A percentile compares a stretch with the other conserved stretches of the same genome.
Conservation (phyloP, 2,888 invertebrate genomes). For the Drosophila colorata region DNA sequence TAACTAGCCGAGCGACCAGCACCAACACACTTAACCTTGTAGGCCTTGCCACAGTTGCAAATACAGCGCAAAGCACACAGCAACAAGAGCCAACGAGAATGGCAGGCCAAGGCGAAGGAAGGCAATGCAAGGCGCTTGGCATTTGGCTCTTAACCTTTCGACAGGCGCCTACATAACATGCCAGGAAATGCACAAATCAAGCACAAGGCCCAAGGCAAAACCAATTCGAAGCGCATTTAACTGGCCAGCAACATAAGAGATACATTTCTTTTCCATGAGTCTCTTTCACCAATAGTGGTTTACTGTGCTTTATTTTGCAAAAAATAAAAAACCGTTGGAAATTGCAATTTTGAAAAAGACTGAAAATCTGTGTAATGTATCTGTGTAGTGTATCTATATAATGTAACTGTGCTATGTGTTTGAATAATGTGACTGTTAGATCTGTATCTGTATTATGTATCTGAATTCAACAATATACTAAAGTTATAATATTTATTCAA, state of each 20-base stretch:
- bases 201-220: conserved; percentile 36
- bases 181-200: conserved; percentile 67
- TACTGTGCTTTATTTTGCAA: not conserved
- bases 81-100: conserved; percentile 21
- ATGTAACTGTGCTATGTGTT: no score
- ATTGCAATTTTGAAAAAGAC: no score
- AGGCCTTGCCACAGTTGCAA: conserved; percentile 81
- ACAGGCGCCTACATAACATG: conserved; percentile 53
- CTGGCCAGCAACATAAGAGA: conserved; percentile 4
- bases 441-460: not conserved
- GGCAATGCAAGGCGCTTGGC: conserved; percentile 42
- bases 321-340: not conserved
- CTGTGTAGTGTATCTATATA: no score
- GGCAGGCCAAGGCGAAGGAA: conserved; percentile 76
- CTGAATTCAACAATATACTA: no score
- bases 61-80: conserved; percentile 28
- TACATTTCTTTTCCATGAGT: conserved; percentile 6
- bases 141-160: conserved; percentile 68
- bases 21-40: conserved; percentile 69
- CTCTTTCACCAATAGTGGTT: not conserved
- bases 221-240: conserved; percentile 22
- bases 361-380: no score
- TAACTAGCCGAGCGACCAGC: conserved; percentile 38
- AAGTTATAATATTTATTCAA: no score
- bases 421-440: no score